Evolutionary conservation across 2,888 invertebrate genomes (phyloP), one percentile per base, ranked within the genome.

Genomic region (Scotopteryx bipunctaria): DNA sequence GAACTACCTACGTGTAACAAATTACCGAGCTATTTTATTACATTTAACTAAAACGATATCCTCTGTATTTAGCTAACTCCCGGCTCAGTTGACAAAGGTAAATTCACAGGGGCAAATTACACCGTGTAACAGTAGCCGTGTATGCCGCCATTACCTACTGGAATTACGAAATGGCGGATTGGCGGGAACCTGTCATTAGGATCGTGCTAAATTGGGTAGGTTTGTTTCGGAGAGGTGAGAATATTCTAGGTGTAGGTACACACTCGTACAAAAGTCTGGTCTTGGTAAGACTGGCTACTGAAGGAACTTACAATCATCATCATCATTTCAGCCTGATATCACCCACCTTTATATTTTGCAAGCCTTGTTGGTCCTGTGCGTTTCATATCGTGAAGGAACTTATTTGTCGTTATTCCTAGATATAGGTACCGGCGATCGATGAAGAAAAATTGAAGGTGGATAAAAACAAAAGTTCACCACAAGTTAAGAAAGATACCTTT

Each of bases 11-110:
- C 35, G 21, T 27, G 23, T 44, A 33, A 16, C 25, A 38, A 47
- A 33, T n/a, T 47, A 40, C 19, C 40, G 4, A 41, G 25, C 15
- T 9, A 40, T 33, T 40, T 37, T 46, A 46, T 38, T 38, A 46
- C 27, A 16, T 35, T 9, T 9, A 25, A 13, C 66, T 68, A 61
- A 61, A 64, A 65, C 64, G n/a, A n/a, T 62, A 65, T 57, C 58
- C 57, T 50, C 66, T 58, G 66, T 73, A 69, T 73, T 77, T 76
- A 70, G 67, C 66, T 57, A 71, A 70, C 65, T 59, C 71, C 62
- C 66, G 69, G 74, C 69, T 82, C 80, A 61, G 55, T 71, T 83
- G 73, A 81, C 82, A 83, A 82, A 82, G 81, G 68, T 52, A 46
- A 46, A 41, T 42, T 13, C 17, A 41, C 49, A 29, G 15, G 21